Evolutionary conservation across 2,113 vertebrate genomes (phyloP).

Genomic region (Otis tarda): DNA sequence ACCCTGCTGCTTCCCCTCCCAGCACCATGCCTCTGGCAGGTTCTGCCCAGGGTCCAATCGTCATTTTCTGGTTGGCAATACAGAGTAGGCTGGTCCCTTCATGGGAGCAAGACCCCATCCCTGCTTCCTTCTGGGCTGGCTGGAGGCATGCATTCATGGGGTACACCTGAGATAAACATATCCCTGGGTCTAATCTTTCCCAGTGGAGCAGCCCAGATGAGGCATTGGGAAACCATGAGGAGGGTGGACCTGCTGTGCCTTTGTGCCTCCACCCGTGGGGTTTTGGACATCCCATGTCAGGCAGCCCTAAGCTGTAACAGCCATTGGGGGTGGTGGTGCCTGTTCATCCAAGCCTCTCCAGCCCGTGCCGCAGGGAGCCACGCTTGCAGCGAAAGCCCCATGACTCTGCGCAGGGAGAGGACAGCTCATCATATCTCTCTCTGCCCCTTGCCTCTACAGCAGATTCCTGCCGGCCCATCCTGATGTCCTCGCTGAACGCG

Average conservation of each 20-base stretch:
- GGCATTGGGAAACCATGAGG: not conserved
- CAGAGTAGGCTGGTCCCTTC: not conserved
- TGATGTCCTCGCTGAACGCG: constrained; percentile 37
- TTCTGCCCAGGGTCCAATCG: not conserved
- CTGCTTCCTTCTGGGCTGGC: not conserved
- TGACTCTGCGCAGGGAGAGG: no score
- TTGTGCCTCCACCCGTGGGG: fast-evolving
- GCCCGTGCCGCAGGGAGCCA: fast-evolving
- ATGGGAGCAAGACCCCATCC: not conserved
- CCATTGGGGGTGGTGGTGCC: not conserved
- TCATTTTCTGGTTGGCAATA: not conserved
- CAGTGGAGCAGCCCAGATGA: not conserved
- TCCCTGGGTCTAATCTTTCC: not conserved
- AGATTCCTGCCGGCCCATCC: constrained; percentile 51
- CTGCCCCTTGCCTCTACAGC: not conserved
- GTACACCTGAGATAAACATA: not conserved
- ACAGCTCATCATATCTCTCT: not conserved
- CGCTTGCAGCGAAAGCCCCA: not conserved
- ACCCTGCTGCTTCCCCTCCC: not conserved
- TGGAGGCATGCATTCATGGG: not conserved
- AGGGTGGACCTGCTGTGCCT: not conserved
- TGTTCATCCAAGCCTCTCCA: not conserved
- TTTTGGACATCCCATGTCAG: not conserved
- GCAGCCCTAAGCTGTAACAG: not conserved
- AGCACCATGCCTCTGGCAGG: not conserved